Conservation (phyloP, 2,797 vertebrate genomes). For the Tangara arthus region DNA sequence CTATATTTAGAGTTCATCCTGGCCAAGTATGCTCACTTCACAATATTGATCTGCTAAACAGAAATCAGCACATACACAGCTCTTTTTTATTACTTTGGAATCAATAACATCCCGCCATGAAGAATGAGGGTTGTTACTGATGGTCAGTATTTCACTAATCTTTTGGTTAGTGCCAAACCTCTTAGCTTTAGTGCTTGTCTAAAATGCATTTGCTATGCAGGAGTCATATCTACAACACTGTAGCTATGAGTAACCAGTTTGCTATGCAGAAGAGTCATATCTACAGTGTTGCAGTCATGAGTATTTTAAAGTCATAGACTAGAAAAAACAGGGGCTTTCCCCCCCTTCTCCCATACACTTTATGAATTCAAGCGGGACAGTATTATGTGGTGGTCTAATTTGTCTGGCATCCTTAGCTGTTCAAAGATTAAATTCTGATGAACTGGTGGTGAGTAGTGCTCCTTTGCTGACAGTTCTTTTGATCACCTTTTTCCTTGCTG, state of each 20-base stretch:
- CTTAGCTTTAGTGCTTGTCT: not conserved
- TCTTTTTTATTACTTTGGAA: not conserved
- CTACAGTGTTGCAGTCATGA: not conserved
- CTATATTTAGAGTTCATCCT: conserved; percentile 68
- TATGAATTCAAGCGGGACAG: not conserved
- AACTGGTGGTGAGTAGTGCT: not conserved
- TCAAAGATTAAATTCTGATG: not conserved
- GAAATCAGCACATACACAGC: not conserved
- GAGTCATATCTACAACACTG: not conserved
- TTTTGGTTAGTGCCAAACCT: not conserved
- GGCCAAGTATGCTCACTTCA: conserved; percentile 28
- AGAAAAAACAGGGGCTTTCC: not conserved
- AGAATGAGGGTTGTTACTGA: not conserved
- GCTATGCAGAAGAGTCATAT: conserved; percentile 32
- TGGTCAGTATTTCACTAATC: not conserved
- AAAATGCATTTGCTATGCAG: not conserved
- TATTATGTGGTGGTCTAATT: not conserved
- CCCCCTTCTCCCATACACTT: not conserved
- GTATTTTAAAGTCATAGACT: conserved; percentile 1
- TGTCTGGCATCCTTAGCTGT: not conserved
- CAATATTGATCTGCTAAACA: not conserved
- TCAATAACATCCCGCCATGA: not conserved
- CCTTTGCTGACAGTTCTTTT: not conserved
- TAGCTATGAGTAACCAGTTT: conserved; percentile 22
- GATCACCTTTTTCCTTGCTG: not conserved